Evolutionary conservation across 2,888 invertebrate genomes (phyloP), one percentile per base, ranked within the genome.

Genomic region (Reticulitermes lucifugus): DNA sequence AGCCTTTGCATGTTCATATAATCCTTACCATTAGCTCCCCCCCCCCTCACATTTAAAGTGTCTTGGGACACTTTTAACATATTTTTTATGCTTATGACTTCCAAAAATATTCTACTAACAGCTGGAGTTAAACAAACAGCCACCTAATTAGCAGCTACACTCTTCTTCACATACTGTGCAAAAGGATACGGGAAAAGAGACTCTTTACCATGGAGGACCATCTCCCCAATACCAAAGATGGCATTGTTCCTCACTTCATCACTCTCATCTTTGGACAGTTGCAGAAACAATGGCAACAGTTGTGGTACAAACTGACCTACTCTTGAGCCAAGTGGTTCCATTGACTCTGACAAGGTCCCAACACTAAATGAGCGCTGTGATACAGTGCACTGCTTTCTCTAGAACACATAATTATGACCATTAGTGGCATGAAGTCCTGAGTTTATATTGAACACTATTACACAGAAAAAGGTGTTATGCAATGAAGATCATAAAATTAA

Each of bases 181-280:
- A 89, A 91, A 90, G 92, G 92, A 92, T 92, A 94, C 94, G 92
- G 91, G 89, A 92, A 94, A 86, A 94, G 91, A 86, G 92, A 91
- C 79, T 94, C 93, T 89, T 93, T 94, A 82, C 95, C 94, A 90
- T 94, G 92, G 22, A 94, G 90, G 75, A 94, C 94, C 88, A 96
- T 92, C 89, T 96, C 95, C 5, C 96, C 96, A 80, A 96, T 91
- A 29, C 95, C 96, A 90, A 93, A 96, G 79, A 95, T 94, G 0
- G 95, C 93, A 91, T 96, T 96, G 89, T 96, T 96, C 83, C 96
- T 92, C 0, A 96, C 95, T 90, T 95, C 95, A 81, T 94, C 93
- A 88, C 94, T 93, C 0, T 92, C 89, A 90, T 96, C 96, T 83
- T 92, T 91, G 2, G 94, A 91, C 80, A 94, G 93, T 83, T 90